Percentiles rank a stretch among this genome's conserved stretches.
Evolutionary conservation across 1,140 invertebrate species (phyloP).

Genomic region (Kradibia gibbosae): DNA sequence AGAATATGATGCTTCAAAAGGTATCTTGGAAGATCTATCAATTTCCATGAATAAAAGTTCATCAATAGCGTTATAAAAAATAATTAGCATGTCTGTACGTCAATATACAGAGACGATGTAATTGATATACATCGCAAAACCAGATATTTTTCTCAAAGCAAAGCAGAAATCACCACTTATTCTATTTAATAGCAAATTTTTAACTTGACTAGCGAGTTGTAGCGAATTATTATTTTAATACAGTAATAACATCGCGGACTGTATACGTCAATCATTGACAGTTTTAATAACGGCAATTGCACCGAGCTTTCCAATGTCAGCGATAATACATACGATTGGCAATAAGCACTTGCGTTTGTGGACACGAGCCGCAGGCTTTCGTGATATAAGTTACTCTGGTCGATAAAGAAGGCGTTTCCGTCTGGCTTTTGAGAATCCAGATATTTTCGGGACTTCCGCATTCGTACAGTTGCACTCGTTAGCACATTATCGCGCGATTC

Average conservation of each 20-base stretch:
- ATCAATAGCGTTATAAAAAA: no score
- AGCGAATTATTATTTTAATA: not conserved
- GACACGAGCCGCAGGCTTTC: not conserved
- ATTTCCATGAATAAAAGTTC: no score
- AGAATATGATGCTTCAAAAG: no score
- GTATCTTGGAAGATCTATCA: no score
- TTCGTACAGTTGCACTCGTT: not conserved
- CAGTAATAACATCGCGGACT: not conserved
- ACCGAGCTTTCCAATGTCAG: constrained; percentile 33
- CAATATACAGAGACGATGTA: no score
- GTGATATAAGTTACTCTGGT: not conserved
- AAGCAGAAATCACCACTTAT: not conserved
- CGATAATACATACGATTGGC: constrained; percentile 11
- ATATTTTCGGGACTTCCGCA: constrained; percentile 31
- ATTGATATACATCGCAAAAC: no score
- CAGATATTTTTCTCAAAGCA: no score
- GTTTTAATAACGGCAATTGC: constrained; percentile 17
- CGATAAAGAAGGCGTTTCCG: constrained; percentile 11
- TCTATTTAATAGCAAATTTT: not conserved
- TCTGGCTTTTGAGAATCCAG: not conserved
- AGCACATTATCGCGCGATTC: not conserved
- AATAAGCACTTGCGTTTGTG: not conserved
- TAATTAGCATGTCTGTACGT: no score
- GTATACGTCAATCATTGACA: not conserved
- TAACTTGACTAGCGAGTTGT: not conserved